Conservation (phyloP, 2,888 invertebrate genomes). For the Halocaridina rubra region DNA sequence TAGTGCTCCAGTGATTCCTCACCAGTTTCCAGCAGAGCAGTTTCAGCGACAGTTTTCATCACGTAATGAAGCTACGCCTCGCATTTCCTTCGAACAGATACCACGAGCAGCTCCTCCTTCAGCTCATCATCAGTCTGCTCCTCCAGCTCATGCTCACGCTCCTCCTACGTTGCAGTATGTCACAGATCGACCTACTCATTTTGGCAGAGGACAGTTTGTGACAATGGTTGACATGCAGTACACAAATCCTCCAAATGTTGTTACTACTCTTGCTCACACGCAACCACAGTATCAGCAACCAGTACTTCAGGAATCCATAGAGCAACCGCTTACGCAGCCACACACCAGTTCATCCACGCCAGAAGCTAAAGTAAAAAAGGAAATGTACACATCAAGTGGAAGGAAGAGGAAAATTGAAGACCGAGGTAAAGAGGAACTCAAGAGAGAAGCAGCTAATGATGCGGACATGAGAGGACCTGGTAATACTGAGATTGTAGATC, state of each 20-base stretch:
- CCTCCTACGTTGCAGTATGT: constrained; percentile 36
- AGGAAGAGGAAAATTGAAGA: constrained; percentile 35
- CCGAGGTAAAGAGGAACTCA: not conserved
- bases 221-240: constrained; percentile 47
- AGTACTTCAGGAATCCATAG: constrained; percentile 7
- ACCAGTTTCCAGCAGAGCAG: constrained; percentile 27
- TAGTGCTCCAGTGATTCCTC: constrained; percentile 7
- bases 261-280: constrained; percentile 17
- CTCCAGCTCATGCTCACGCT: constrained; percentile 35
- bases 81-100: constrained; percentile 31
- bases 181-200: constrained; percentile 30
- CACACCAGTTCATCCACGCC: not conserved
- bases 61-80: constrained; percentile 15
- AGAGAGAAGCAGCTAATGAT: not conserved
- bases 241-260: not conserved
- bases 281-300: constrained; percentile 34
- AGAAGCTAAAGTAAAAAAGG: constrained; percentile 13
- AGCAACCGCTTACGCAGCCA: not conserved
- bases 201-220: constrained; percentile 33
- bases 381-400: not conserved
- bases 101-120: constrained; percentile 32
- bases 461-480: not conserved
- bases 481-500: constrained; percentile 9
- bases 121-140: constrained; percentile 37
- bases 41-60: constrained; percentile 27